These are phyloP conservation scores for Vidua chalybeata DNA, from an alignment of 2,113 vertebrate genomes.

Conservation along the genomic window DNA sequence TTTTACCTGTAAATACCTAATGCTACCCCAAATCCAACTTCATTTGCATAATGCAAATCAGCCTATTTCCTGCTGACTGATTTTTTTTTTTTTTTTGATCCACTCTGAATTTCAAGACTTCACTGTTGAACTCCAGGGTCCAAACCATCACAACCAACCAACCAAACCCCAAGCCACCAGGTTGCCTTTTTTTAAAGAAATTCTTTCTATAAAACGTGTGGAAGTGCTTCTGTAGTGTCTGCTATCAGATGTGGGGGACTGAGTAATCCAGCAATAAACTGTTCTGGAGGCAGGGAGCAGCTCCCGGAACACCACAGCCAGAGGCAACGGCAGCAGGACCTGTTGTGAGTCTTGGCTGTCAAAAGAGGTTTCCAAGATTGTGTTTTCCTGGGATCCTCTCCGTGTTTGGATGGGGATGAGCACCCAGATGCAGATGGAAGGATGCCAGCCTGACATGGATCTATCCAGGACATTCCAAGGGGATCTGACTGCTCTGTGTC, in stretches of 20 bases:
- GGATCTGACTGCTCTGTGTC: neutral
- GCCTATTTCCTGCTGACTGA: slow-evolving; percentile 46
- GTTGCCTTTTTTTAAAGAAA: slow-evolving; percentile 63
- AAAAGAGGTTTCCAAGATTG: neutral
- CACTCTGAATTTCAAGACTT: slow-evolving; percentile 37
- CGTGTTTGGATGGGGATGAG: neutral
- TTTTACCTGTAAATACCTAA: slow-evolving; percentile 68
- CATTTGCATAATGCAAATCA: neutral
- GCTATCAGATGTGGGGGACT: neutral
- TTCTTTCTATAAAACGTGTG: slow-evolving; percentile 1
- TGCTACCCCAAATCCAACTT: slow-evolving; percentile 15
- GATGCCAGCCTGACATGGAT: neutral
- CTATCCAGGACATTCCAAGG: neutral
- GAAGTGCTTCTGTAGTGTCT: neutral
- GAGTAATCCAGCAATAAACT: slow-evolving; percentile 54
- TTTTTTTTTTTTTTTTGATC: neutral
- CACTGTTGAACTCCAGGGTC: slow-evolving; percentile 29
- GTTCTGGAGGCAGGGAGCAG: neutral
- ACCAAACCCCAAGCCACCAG: slow-evolving; percentile 45
- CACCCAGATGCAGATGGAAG: neutral
- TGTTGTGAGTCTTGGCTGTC: neutral
- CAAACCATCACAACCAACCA: slow-evolving; percentile 18
- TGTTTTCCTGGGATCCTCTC: neutral
- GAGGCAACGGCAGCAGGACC: neutral
- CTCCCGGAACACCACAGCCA: neutral